Base-by-base conservation (phyloP, 2,888 invertebrate species). In the Tinea trinotella region DNA sequence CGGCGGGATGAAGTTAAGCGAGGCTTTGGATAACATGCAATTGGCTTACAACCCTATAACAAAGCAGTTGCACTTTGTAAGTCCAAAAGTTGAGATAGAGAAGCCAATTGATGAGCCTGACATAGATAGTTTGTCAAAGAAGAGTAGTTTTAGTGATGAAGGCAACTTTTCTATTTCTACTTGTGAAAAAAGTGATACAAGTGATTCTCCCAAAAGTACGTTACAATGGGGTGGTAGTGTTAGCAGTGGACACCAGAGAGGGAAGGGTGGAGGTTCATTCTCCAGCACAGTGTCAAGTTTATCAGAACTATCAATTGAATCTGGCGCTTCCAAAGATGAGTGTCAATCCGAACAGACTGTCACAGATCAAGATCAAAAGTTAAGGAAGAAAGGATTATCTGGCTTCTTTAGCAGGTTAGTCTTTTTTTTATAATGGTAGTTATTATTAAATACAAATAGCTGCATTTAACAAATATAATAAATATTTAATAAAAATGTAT, bases 11-110 rank as follows among this genome's bases (percentile, higher is more conserved):
- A 88, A 88, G 58, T 82, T 92, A 58, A 90, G 90, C 67, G 90
- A 91, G 74, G 91, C 92, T 54, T 75, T 93, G 63, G 90, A 92
- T 68, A 91, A 88, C 70, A 91, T 93, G 83, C 91, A 92, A 59
- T 75, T 93, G 59, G 91, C 92, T 2, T 93, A 92, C 74, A 92
- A 91, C 70, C 92, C 92, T 10, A 86, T 91, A 50, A 92, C 92
- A 18, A 92, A 91, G 68, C 91, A 92, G 63, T 74, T 92, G 58
- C 92, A 91, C 73, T 88, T 90, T 52, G 87, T 90, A 57, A 85
- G 81, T 59, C 81, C 83, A 1, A 82, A 78, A 64, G 67, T 73
- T 2, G 77, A 76, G 55, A 35, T 13, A 62, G 77, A 76, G 55
- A 35, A 24, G 62, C 65, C 67, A 9, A 56, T 64, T 4, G 74